Evolutionary conservation across 1,140 invertebrate species (phyloP), one percentile per base, ranked within the genome.

Genomic region (Portunus trituberculatus): DNA sequence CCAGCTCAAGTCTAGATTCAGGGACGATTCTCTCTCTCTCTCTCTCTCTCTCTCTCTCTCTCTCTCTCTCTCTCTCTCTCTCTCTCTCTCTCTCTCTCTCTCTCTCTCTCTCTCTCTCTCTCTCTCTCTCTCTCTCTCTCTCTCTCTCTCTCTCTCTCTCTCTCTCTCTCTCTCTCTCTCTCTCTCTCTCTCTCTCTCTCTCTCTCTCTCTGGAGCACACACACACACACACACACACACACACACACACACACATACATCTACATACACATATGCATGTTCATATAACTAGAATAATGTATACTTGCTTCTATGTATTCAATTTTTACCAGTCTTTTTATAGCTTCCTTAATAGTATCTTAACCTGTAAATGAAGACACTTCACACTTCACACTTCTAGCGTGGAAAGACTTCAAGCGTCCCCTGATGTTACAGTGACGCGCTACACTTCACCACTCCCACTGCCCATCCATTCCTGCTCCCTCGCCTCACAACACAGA

Each of bases 191-290:
- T 39, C 39, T 39, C 39, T 39, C 39, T 39, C 39, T 39, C 39
- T 39, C 39, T n/a, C 39, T 2, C 39, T 6, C 39, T 6, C 39
- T 6, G 39, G 39, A 6, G 6, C 39, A 39, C 39, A 39, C 39
- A 39, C 39, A 39, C 39, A 39, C 39, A 39, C 39, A 39, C 39
- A 39, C 39, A 39, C 31, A 89, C 39, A 31, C 25, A 89, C 39
- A 89, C 31, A 89, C 45, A 45, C 4, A 89, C 45, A 89, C 29
- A 89, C 29, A 89, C 29, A 89, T 10, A 89, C 46, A 89, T 32
- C 20, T 89, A 89, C 39, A 89, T 89, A 91, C 67, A 91, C 67
- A 52, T 52, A 91, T 91, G 67, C 59, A 91, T 52, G 67, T 91
- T 28, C 52, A 91, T 91, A 91, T 91, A 91, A 48, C 45, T 91